Percentiles rank a stretch among this genome's conserved stretches.
Conservation (phyloP, 2,113 vertebrate species). For the Oceanodroma tethys region DNA sequence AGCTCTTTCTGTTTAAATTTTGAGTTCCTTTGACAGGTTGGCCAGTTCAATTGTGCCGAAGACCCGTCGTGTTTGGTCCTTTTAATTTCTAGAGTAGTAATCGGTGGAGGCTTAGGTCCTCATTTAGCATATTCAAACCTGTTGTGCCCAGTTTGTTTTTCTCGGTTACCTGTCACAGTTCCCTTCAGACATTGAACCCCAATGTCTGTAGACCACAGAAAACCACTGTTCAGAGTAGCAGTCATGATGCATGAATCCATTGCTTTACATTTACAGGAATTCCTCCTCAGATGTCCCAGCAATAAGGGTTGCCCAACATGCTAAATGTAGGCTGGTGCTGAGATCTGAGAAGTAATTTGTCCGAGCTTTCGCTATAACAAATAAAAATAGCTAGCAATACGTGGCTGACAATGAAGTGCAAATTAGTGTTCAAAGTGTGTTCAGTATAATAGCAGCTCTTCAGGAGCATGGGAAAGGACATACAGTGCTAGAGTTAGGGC, state of each 20-base stretch:
- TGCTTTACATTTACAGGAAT: neutral
- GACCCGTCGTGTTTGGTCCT: rapidly evolving
- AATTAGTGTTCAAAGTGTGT: rapidly evolving
- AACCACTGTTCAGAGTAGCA: neutral
- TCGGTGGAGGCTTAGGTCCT: neutral
- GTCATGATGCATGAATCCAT: neutral
- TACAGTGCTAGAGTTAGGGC: neutral
- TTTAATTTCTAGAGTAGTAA: neutral
- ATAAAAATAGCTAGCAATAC: neutral
- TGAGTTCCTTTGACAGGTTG: neutral
- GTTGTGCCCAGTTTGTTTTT: neutral
- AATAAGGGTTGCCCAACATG: neutral
- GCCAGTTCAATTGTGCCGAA: neutral
- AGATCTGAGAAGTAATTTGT: neutral
- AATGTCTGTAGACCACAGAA: neutral
- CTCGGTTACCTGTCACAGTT: neutral
- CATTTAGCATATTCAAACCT: neutral
- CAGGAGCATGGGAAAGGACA: neutral
- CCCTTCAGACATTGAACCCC: neutral
- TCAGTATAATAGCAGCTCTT: neutral
- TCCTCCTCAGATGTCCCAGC: neutral
- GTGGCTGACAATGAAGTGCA: neutral
- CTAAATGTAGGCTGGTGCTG: neutral
- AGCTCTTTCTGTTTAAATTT: neutral
- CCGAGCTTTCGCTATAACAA: neutral